Percentiles rank a stretch among this genome's conserved stretches.
Conservation (phyloP, 2,797 vertebrate genomes). For the Emys orbicularis region DNA sequence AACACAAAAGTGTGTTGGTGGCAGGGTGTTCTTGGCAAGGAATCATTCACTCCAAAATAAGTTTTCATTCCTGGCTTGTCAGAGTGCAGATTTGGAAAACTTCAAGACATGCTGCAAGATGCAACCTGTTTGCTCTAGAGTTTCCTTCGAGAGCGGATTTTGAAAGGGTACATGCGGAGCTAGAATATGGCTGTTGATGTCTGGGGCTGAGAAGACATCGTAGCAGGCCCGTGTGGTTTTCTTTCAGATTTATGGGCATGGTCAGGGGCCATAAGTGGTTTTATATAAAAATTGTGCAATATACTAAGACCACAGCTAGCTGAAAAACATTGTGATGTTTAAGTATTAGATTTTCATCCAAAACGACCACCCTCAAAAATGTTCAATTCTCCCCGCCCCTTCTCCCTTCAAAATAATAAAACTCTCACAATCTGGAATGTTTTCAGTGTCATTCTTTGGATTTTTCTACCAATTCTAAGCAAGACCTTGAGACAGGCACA, state of each 20-base stretch:
- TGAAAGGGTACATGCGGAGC: not conserved
- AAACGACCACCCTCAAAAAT: not conserved
- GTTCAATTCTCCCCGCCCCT: conserved; percentile 35
- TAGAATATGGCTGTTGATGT: not conserved
- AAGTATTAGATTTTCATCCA: conserved; percentile 13
- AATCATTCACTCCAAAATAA: not conserved
- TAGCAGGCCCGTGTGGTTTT: not conserved
- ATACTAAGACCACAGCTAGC: not conserved
- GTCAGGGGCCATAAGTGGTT: not conserved
- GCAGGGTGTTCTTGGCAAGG: not conserved
- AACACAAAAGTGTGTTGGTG: not conserved
- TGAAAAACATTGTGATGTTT: conserved; percentile 8
- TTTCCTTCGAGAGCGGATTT: not conserved
- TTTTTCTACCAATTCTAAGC: conserved; percentile 36
- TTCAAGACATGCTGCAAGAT: not conserved
- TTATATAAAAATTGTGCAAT: conserved; percentile 18
- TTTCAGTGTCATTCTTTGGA: not conserved
- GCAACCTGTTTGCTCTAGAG: not conserved
- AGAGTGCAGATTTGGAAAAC: not conserved
- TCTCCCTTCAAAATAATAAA: not conserved
- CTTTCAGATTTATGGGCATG: conserved; percentile 18
- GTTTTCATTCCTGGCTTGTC: rapidly evolving
- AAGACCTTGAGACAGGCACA: not conserved
- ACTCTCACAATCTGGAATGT: not conserved
- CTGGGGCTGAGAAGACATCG: not conserved